These are phyloP conservation scores for Drosophila silvestris DNA, from an alignment of 2,888 invertebrate species.

Conservation along the genomic window DNA sequence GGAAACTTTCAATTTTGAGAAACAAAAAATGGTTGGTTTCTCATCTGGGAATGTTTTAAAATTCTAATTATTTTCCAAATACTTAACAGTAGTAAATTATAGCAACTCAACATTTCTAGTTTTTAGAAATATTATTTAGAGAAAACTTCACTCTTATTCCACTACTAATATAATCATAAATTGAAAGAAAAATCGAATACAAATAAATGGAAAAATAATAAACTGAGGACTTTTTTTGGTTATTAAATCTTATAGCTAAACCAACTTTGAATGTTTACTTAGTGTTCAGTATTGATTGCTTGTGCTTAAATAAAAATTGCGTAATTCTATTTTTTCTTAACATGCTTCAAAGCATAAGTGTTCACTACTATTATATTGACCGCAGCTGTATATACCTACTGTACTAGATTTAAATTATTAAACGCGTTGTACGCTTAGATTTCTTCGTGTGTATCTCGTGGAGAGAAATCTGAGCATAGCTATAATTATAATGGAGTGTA, in stretches of 20 bases:
- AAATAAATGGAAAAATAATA: background rate
- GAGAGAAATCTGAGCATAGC: background rate
- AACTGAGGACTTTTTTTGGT: background rate
- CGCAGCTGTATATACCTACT: background rate
- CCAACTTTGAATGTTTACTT: background rate
- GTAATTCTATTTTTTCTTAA: background rate
- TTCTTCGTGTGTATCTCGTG: background rate
- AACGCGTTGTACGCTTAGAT: background rate
- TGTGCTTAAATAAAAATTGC: background rate
- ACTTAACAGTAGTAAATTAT: too few species aligned
- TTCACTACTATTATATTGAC: background rate
- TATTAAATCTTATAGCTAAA: background rate
- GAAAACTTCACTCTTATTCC: background rate
- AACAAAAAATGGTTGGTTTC: background rate
- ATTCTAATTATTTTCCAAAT: background rate
- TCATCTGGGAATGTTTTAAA: background rate
- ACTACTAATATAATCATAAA: background rate
- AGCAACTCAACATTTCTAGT: background rate
- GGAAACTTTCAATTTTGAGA: background rate
- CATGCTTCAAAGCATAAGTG: background rate
- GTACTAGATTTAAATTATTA: background rate
- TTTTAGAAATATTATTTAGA: background rate
- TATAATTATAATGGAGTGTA: background rate
- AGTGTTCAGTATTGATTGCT: background rate
- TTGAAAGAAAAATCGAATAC: background rate